Base-by-base conservation (phyloP, 2,113 vertebrate genomes). In the Orycteropus afer region DNA sequence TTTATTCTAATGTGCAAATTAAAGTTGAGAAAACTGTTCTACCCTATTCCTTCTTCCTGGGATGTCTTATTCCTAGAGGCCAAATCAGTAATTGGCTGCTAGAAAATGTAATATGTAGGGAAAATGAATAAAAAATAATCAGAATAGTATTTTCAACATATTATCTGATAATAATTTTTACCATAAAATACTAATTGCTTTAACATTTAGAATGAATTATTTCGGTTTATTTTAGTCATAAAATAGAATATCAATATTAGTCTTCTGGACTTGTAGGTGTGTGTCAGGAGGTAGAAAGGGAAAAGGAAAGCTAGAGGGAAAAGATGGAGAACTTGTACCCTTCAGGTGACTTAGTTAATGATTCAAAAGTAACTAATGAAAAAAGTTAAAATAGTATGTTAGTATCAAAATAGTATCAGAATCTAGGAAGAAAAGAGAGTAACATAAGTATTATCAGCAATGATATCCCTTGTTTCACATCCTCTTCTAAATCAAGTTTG, bases 81-180 rank as follows among this genome's bases (percentile, higher is more conserved):
- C 49, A 67, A 77, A 81, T 69, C 82, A 42, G 45, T 59, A 27
- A 89, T 34, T 67, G 45, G 65, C 63, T 89, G 7, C 73, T 81
- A 84, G 57, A 34, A 91, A 91, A 95, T 85, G 42, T 59, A n/a
- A 29, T 73, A 5, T 25, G 5, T 61, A 71, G 2, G 37, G 20
- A 29, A 90, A 32, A 97, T 9, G 40, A 95, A 92, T 82, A 91
- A 95, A 91, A 45, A 4, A n/a, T 45, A 61, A 53, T 42, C 3
- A 5, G 27, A 67, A 61, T 78, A 82, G 47, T 74, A 65, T 79
- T 77, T 95, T 95, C 17, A 90, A 71, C 85, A 20, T 15, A 59
- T 34, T 80, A 69, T 47, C 63, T 79, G 8, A 57, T 73, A 77
- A 74, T 15, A 67, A 29, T 63, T 49, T 76, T 73, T 86, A 65